Percentiles rank a stretch among this genome's conserved stretches.
Conservation (phyloP, 2,113 vertebrate genomes). For the Crotalus helleri region DNA sequence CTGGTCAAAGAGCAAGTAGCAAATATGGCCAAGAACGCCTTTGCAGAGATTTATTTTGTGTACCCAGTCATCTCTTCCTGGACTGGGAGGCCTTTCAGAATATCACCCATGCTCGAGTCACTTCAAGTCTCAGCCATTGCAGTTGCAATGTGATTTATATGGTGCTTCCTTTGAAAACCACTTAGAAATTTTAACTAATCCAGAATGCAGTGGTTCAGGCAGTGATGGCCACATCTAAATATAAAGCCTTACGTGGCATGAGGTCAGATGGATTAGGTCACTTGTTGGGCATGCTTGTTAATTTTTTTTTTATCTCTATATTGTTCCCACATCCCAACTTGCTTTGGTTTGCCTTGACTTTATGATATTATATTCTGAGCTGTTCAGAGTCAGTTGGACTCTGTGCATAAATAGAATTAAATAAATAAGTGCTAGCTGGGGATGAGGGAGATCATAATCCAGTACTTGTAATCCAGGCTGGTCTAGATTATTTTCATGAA, state of each 20-base stretch:
- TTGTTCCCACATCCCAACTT: neutral
- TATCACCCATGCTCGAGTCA: neutral
- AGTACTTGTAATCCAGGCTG: neutral
- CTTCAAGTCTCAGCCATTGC: neutral
- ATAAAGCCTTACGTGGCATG: neutral
- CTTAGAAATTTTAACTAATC: neutral
- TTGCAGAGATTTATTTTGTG: neutral
- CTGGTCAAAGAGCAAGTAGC: neutral
- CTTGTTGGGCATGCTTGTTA: neutral
- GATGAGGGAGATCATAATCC: neutral
- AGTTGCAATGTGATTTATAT: neutral
- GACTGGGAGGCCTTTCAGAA: neutral
- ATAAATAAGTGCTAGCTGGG: neutral
- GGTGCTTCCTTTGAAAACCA: neutral
- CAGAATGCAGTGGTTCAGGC: neutral
- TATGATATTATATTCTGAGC: neutral
- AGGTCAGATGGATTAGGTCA: neutral
- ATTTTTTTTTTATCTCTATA: neutral
- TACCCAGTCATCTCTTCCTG: neutral
- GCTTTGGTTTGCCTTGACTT: neutral
- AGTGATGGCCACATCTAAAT: neutral
- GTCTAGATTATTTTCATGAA: neutral
- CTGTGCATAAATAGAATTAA: neutral
- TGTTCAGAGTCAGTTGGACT: neutral
- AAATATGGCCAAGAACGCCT: neutral